phyloP scores from a whole-genome alignment of 92 coral and sea anemone genomes.

The Heliopora coerulea region DNA sequence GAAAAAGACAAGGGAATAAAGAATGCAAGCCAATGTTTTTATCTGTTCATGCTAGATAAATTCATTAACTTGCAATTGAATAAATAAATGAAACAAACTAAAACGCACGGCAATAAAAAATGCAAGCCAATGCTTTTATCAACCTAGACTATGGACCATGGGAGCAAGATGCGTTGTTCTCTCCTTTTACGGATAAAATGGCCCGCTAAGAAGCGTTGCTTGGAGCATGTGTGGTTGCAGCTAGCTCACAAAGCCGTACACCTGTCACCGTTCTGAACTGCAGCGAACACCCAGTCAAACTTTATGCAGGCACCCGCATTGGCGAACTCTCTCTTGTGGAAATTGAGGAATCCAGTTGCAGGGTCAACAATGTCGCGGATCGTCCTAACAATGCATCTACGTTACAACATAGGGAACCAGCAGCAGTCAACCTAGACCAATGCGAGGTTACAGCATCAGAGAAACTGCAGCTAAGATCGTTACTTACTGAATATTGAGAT shows the following conservation, averaged over 20 bases:
- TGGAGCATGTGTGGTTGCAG: constrained; percentile 13
- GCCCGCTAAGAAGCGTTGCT: constrained; percentile 14
- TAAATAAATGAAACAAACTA: too few species aligned
- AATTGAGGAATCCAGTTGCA: constrained; percentile 38
- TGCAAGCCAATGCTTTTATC: too few species aligned
- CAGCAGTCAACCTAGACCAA: constrained; percentile 41
- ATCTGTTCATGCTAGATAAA: too few species aligned
- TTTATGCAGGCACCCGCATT: constrained; percentile 43
- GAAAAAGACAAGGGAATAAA: too few species aligned
- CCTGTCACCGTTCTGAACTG: constrained; percentile 33
- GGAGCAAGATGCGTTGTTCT: constrained; percentile 28
- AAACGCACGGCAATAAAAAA: too few species aligned
- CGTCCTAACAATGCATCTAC: constrained; percentile 9
- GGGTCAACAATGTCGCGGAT: constrained; percentile 32
- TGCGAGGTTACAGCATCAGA: constrained; percentile 46
- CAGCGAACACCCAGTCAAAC: constrained; percentile 46
- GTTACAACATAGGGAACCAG: constrained; percentile 35
- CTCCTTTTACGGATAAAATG: constrained; percentile 28
- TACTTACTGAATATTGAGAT: constrained; percentile 43
- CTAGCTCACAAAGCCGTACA: neutral
- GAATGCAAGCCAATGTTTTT: too few species aligned
- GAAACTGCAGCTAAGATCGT: constrained; percentile 37
- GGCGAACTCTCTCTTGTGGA: constrained; percentile 49
- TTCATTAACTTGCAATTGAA: too few species aligned
- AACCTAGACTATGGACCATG: constrained; percentile 2